Base-by-base conservation (phyloP, 2,797 vertebrate species). In the Sciurus carolinensis region DNA sequence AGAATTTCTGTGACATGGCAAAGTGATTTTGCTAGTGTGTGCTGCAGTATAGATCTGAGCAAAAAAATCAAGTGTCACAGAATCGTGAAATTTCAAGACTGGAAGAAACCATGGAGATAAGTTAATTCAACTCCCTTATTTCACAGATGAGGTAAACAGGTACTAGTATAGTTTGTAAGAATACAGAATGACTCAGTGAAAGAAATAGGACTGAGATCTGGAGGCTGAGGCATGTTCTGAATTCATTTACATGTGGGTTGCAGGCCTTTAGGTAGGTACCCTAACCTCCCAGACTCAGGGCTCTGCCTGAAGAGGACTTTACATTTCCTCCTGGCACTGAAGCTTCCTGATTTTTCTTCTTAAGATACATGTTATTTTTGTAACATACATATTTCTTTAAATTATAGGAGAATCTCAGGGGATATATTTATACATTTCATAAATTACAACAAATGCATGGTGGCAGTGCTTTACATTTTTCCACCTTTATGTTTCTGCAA, bases 321-420 rank as follows among this genome's bases (percentile, higher is more conserved):
- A 72, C 12, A 2, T 76, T 94, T 91, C 66, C 54, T 94, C 88
- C 85, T 44, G 47, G 14, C 42, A 64, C 44, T n/a, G 83, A 89
- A 42, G 33, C 33, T 86, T 97, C 26, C 52, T 12, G 20, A 17
- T 44, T 89, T 85, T 69, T 83, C n/a, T 94, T 82, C 92, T 86
- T 54, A 95, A 93, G 73, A 87, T 57, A 88, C 11, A 72, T 90
- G 87, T 72, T 59, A 81, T 66, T 97, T 96, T 94, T 91, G 26
- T 52, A 79, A 52, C 30, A 87, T 8, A 89, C 5, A 9, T 50
- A 30, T 95, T 96, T 97, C 47, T 88, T 95, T 95, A 69, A 96
- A 90, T 97, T 94, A 91, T 64, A 92, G 76, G 71, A 75, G 95
- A 94, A 79, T 79, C 54, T 97, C 39, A 91, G 72, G 15, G n/a